phyloP scores from a whole-genome alignment of 2,113 vertebrate species.

The Dryoscopus gambensis region DNA sequence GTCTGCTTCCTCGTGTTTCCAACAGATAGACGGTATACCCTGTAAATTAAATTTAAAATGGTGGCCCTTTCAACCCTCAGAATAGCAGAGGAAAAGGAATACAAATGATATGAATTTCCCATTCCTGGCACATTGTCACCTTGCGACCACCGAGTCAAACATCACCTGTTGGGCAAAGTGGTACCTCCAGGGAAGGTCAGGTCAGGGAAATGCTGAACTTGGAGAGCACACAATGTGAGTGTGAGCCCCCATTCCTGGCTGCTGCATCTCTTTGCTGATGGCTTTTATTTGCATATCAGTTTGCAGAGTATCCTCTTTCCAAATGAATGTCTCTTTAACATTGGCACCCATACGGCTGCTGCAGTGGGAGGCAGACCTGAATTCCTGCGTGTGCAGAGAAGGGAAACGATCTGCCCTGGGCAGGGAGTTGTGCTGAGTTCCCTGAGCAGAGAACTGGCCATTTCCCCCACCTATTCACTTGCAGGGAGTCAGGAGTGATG shows the following conservation, averaged over 20 bases:
- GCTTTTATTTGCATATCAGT: conserved; percentile 21
- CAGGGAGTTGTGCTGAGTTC: background rate
- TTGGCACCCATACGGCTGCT: background rate
- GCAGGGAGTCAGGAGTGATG: background rate
- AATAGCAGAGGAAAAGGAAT: conserved; percentile 69
- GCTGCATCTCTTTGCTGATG: background rate
- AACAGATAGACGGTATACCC: conserved; percentile 77
- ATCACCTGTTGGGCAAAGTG: conserved; percentile 67
- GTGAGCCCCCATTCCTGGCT: background rate
- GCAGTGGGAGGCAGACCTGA: background rate
- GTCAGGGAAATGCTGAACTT: background rate
- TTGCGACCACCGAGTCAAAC: conserved; percentile 45
- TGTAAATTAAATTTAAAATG: conserved; percentile 82
- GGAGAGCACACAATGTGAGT: background rate
- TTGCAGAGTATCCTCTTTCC: conserved; percentile 4
- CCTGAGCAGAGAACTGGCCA: background rate
- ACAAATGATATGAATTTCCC: conserved; percentile 77
- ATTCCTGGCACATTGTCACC: conserved; percentile 67
- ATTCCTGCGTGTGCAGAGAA: background rate
- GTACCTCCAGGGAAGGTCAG: conserved; percentile 45
- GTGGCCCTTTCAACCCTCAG: conserved; percentile 73
- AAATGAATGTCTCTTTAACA: background rate
- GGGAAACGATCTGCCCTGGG: background rate
- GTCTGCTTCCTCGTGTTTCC: conserved; percentile 78
- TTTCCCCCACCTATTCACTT: background rate